Evolutionary conservation across 1,140 invertebrate genomes (phyloP).

Genomic region (Xylocopa sonorina): DNA sequence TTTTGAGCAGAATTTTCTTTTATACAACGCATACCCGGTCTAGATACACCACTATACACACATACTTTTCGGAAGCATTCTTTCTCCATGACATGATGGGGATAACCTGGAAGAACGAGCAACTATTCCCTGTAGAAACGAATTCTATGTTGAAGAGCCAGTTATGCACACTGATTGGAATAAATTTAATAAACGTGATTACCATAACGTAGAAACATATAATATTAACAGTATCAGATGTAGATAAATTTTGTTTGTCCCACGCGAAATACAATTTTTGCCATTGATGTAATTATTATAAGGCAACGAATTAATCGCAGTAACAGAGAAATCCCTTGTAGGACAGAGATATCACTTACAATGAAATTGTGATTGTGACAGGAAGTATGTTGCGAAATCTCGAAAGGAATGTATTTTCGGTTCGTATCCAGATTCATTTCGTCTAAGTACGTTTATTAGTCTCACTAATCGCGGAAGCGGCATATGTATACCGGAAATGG

Average conservation of each 20-base stretch:
- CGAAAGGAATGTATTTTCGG: not conserved
- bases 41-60: constrained; percentile 35
- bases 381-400: not conserved
- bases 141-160: not conserved
- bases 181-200: not conserved
- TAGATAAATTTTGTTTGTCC: not conserved
- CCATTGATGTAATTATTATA: too few species aligned
- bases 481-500: not conserved
- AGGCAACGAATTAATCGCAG: not conserved
- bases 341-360: not conserved
- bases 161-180: not conserved
- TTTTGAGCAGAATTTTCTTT: constrained; percentile 14
- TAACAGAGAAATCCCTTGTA: not conserved
- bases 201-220: not conserved
- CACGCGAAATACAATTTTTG: too few species aligned
- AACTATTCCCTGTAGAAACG: constrained; percentile 14
- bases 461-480: not conserved
- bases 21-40: not conserved
- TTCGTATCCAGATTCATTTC: not conserved
- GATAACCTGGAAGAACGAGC: constrained; percentile 39
- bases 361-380: not conserved
- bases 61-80: constrained; percentile 45
- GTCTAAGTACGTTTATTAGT: not conserved
- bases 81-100: constrained; percentile 9
- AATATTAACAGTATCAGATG: not conserved